Percentiles rank a stretch among this genome's conserved stretches.
phyloP scores from a whole-genome alignment of 1,140 invertebrate genomes.

The Sycophila sp. region DNA sequence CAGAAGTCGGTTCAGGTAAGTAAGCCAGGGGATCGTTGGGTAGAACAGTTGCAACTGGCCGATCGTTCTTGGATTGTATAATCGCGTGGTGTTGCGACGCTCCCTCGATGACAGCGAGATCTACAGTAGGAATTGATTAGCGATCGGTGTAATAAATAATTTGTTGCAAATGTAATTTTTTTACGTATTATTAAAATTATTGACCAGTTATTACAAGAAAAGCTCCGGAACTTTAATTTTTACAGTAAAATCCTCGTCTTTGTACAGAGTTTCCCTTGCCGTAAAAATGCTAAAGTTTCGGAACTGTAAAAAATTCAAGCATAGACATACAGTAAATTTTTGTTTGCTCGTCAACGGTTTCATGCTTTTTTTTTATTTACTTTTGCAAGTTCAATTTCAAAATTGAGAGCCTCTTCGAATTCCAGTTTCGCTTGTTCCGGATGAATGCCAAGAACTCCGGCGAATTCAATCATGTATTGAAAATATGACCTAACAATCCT shows the following conservation, averaged over 20 bases:
- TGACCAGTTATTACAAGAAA: too few relatives aligned
- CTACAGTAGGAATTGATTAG: too few relatives aligned
- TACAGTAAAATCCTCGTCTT: too few relatives aligned
- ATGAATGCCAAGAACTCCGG: conserved; percentile 87
- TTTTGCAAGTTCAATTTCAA: conserved; percentile 71
- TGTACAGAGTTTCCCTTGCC: neutral
- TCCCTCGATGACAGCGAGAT: too few relatives aligned
- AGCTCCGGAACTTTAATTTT: too few relatives aligned
- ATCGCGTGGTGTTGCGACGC: neutral
- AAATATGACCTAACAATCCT: too few relatives aligned
- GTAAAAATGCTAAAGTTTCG: neutral
- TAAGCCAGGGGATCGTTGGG: conserved; percentile 2
- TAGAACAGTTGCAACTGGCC: neutral
- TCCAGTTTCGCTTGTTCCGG: conserved; percentile 72
- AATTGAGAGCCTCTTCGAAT: conserved; percentile 68
- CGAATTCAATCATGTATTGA: conserved; percentile 87
- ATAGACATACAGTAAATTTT: neutral
- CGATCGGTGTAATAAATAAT: too few relatives aligned
- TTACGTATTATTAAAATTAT: too few relatives aligned
- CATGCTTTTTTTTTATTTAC: conserved; percentile 62
- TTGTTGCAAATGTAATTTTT: too few relatives aligned
- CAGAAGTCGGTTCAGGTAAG: too few relatives aligned
- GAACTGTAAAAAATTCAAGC: neutral
- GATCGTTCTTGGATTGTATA: neutral
- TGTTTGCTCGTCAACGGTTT: too few relatives aligned